phyloP scores from a whole-genome alignment of 2,888 invertebrate species.

The Epistrophella euchroma region DNA sequence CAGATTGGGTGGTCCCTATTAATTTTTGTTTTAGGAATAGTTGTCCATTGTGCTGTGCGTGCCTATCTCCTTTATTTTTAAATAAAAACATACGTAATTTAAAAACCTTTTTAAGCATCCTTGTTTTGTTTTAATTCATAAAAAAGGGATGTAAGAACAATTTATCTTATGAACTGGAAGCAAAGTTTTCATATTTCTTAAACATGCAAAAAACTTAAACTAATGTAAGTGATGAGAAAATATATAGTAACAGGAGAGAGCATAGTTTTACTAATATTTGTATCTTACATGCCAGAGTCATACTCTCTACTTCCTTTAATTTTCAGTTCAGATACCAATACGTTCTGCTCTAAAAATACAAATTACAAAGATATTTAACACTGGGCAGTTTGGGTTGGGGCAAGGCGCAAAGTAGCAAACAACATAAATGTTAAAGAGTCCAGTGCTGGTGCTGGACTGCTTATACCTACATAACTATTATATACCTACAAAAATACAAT shows the following conservation, averaged over 20 bases:
- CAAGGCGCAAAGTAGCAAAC: slow-evolving; percentile 43
- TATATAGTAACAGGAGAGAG: neutral
- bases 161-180: slow-evolving; percentile 19
- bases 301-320: slow-evolving; percentile 33
- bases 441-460: slow-evolving; percentile 45
- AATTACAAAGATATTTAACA: slow-evolving; percentile 72
- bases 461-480: neutral
- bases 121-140: neutral
- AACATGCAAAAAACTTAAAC: slow-evolving; percentile 40
- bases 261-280: slow-evolving; percentile 25
- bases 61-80: no score
- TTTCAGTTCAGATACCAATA: slow-evolving; percentile 3
- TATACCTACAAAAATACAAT: slow-evolving; percentile 59
- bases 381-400: neutral
- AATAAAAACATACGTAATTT: no score
- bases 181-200: slow-evolving; percentile 48
- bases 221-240: slow-evolving; percentile 41
- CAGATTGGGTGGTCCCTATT: no score
- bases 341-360: slow-evolving; percentile 36
- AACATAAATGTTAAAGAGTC: slow-evolving; percentile 71
- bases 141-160: slow-evolving; percentile 8
- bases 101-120: no score
- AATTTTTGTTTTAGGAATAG: no score
- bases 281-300: slow-evolving; percentile 17
- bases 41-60: no score